Conservation (phyloP, 37 sponge, comb jelly and placozoan species). For the Oscarella lobularis region DNA sequence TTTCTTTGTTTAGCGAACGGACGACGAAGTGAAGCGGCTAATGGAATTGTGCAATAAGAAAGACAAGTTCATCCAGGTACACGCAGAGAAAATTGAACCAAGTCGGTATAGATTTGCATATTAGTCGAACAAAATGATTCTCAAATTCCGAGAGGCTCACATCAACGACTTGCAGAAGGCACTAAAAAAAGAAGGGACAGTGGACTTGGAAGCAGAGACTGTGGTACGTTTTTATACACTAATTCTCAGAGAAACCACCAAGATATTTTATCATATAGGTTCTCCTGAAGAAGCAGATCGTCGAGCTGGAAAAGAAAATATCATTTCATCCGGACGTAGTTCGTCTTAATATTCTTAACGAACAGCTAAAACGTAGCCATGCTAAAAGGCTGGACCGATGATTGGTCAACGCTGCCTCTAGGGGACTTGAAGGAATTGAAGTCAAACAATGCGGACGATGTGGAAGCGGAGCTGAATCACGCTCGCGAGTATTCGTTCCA, state of each 20-base stretch:
- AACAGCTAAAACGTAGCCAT: constrained; percentile 44
- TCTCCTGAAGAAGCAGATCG: constrained; percentile 30
- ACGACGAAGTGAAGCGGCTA: constrained; percentile 23
- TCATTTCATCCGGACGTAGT: constrained; percentile 63
- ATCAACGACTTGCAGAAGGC: constrained; percentile 55
- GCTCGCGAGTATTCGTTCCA: constrained; percentile 63
- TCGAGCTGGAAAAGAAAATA: constrained; percentile 34
- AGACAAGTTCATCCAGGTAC: constrained; percentile 65
- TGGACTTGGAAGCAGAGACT: constrained; percentile 16
- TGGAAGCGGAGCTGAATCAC: constrained; percentile 31
- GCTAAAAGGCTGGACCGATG: background rate
- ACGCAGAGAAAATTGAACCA: too few species aligned
- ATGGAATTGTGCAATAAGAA: constrained; percentile 46
- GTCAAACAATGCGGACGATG: background rate
- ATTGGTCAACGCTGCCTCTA: background rate
- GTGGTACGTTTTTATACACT: constrained; percentile 6
- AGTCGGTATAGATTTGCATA: too few species aligned
- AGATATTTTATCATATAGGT: too few species aligned
- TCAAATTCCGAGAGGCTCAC: constrained; percentile 65
- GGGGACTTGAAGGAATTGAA: background rate
- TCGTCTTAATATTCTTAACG: constrained; percentile 29
- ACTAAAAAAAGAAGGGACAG: constrained; percentile 12
- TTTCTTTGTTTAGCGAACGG: too few species aligned
- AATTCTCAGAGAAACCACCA: too few species aligned
- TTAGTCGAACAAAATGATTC: constrained; percentile 71